phyloP scores from a whole-genome alignment of 1,140 invertebrate genomes.

The Nylanderia fulva region DNA sequence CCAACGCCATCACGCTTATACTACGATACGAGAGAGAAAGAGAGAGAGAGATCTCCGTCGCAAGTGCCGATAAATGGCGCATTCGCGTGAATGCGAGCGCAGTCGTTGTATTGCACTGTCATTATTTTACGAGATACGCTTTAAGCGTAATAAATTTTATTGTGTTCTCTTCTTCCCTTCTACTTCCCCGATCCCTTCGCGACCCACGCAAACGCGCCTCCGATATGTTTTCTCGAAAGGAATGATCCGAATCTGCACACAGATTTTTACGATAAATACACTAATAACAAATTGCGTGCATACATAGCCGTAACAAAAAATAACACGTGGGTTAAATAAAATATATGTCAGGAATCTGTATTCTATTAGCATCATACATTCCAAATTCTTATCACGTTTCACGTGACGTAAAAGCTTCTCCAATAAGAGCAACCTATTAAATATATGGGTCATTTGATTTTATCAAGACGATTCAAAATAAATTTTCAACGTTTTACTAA shows the following conservation, averaged over 20 bases:
- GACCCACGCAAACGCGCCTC: constrained; percentile 35
- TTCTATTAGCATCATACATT: background rate
- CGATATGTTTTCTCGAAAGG: constrained; percentile 25
- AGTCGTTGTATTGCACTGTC: constrained; percentile 70
- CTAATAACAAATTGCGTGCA: constrained; percentile 12
- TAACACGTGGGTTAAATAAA: background rate
- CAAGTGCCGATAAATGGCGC: constrained; percentile 75
- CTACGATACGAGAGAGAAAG: constrained; percentile 37
- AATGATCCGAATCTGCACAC: constrained; percentile 59
- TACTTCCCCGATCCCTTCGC: constrained; percentile 39
- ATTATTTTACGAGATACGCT: constrained; percentile 76
- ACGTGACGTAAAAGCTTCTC: background rate
- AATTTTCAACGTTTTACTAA: background rate
- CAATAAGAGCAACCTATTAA: background rate
- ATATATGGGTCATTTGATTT: background rate
- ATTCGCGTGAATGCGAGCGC: constrained; percentile 73
- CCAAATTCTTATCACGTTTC: background rate
- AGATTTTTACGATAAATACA: constrained; percentile 53
- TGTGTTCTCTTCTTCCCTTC: constrained; percentile 36
- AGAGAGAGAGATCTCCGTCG: constrained; percentile 66
- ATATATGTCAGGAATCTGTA: background rate
- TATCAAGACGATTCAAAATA: background rate
- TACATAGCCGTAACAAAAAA: background rate
- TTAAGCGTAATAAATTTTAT: constrained; percentile 75
- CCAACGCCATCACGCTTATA: constrained; percentile 74